Evolutionary conservation across 2,797 vertebrate genomes (phyloP).

Genomic region (Centropyge bicolor): DNA sequence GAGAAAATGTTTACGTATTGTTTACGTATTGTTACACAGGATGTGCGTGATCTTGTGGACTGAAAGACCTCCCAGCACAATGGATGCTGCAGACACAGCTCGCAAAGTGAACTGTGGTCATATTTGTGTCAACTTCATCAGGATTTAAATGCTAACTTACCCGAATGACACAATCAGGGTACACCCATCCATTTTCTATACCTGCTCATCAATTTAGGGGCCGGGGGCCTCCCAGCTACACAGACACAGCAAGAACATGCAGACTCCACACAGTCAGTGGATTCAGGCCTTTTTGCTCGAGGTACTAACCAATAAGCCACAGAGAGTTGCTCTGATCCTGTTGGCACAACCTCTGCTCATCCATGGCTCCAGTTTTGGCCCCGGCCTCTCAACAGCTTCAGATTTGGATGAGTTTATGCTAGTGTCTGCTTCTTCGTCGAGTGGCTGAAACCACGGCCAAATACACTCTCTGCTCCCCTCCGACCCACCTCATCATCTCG

Average conservation of each 20-base stretch:
- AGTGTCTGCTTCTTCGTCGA: conserved; percentile 58
- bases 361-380: conserved; percentile 24
- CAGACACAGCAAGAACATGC: neutral
- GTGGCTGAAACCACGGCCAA: conserved; percentile 68
- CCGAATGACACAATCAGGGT: neutral
- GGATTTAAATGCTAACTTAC: no score
- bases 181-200: neutral
- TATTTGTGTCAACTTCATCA: no score
- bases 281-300: neutral
- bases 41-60: neutral
- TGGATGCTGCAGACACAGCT: no score
- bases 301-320: neutral
- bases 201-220: neutral
- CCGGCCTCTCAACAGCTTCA: conserved; percentile 53
- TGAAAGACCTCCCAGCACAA: no score
- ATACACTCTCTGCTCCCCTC: conserved; percentile 71
- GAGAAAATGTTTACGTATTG: neutral
- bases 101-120: neutral
- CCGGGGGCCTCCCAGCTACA: neutral
- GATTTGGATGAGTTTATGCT: conserved; percentile 61
- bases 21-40: neutral
- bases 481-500: conserved; percentile 70
- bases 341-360: conserved; percentile 10
- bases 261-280: neutral
- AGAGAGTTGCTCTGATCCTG: neutral